A percentile compares a stretch with the other conserved stretches of the same genome.
Conservation (phyloP, 2,888 invertebrate species). For the Pachymerium ferrugineum region DNA sequence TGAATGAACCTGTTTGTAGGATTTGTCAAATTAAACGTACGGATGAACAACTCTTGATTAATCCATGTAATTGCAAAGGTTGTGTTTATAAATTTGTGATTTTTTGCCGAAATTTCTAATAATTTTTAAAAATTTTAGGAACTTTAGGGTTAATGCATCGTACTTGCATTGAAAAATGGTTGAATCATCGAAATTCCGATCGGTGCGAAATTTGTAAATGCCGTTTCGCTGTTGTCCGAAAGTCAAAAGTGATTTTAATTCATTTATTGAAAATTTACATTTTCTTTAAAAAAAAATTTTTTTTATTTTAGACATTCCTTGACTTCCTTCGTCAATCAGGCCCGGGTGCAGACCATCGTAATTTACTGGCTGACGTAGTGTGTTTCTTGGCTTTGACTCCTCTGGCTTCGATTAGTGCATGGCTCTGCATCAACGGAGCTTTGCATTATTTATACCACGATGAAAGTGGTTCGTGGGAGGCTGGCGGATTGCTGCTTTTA, state of each 20-base stretch:
- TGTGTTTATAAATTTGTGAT: not conserved
- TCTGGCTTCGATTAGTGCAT: not conserved
- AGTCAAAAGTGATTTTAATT: not conserved
- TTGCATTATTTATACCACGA: not conserved
- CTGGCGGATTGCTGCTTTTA: not conserved
- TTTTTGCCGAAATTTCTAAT: not conserved
- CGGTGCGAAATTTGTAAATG: constrained; percentile 12
- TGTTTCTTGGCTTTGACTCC: constrained; percentile 1
- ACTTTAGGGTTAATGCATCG: constrained; percentile 14
- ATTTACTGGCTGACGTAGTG: not conserved
- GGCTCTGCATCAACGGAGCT: not conserved
- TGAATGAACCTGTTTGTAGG: not conserved
- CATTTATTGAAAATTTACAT: not conserved
- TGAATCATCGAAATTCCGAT: not conserved
- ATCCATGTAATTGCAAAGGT: not conserved
- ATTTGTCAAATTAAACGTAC: not conserved
- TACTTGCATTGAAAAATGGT: constrained; percentile 7
- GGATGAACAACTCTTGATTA: not conserved
- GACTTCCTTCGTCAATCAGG: not conserved
- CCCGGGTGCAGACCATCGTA: not conserved
- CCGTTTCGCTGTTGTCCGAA: not conserved
- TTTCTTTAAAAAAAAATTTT: not conserved
- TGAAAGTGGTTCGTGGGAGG: constrained; percentile 5
- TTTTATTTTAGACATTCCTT: not conserved
- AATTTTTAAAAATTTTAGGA: not conserved